phyloP scores from a whole-genome alignment of 1,140 invertebrate species.

The Hypsibius dujardini region DNA sequence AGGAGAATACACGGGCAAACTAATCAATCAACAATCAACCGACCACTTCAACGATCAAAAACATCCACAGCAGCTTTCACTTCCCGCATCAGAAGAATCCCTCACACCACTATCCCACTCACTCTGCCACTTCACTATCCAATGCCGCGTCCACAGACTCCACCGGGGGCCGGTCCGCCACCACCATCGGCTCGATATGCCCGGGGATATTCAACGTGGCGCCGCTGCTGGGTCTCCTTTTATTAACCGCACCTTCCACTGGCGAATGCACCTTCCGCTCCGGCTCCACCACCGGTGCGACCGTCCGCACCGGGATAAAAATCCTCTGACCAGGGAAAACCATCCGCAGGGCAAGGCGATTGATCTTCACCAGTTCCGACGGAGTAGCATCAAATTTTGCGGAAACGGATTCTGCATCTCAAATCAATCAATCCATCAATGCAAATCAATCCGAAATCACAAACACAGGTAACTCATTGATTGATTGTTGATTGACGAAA shows the following conservation, averaged over 20 bases:
- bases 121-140: too few species aligned
- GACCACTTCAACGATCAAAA: too few species aligned
- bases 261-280: background rate
- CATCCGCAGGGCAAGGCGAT: slow-evolving; percentile 66
- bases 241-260: background rate
- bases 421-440: too few species aligned
- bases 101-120: too few species aligned
- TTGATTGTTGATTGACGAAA: too few species aligned
- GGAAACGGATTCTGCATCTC: slow-evolving; percentile 54
- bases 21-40: too few species aligned
- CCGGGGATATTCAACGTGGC: background rate
- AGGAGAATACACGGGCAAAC: too few species aligned
- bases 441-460: too few species aligned
- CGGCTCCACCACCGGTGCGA: slow-evolving; percentile 50
- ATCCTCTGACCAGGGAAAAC: slow-evolving; percentile 85
- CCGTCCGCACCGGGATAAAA: slow-evolving; percentile 53
- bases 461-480: too few species aligned
- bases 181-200: background rate
- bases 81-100: too few species aligned
- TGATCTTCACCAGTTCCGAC: slow-evolving; percentile 83
- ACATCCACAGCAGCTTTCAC: too few species aligned
- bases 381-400: slow-evolving; percentile 91
- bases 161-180: background rate
- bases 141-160: too few species aligned
- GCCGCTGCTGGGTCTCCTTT: background rate